Base-by-base conservation (phyloP, 2,113 vertebrate species). In the Myrmophylax atrothorax region DNA sequence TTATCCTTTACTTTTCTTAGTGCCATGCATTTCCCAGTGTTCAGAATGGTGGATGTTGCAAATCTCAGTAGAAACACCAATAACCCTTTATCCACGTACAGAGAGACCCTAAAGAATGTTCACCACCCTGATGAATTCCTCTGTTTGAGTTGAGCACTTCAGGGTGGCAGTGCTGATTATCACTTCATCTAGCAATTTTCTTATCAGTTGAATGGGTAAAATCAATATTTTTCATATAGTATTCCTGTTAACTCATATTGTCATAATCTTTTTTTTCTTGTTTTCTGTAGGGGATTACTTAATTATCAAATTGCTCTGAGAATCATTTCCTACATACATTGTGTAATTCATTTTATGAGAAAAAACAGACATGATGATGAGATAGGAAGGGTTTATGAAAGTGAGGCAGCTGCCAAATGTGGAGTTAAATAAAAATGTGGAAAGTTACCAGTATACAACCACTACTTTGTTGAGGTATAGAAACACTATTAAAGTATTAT, bases 171-270 rank as follows among this genome's bases (percentile, higher is more conserved):
- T 63, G 37, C n/a, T 73, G 81, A 90, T 87, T 89, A 62, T 38
- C 25, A 66, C 37, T 95, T 82, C 46, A 87, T 56, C 23, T 63
- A 93, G 70, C 18, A 94, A 66, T 85, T 89, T 94, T 94, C 58
- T 42, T 87, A 89, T 79, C 62, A 78, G 69, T 7, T 87, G 58
- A 91, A 95, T 62, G 84, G 8, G 24, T 5, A 95, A 89, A 95
- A 95, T 82, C 74, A 87, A 64, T 84, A 79, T 76, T 94, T 89
- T 95, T 87, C 69, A 35, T 79, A 42, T 29, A 68, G 25, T 44
- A 25, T 46, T 58, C 44, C 66, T 87, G 23, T 53, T 83, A 89
- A 82, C 44, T 95, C 31, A 15, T 82, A 64, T 58, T 60, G 18
- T 28, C 31, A 69, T 74, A 59, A 67, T 26, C 10, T 70, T 62